Conservation (phyloP, 2,888 invertebrate species). For the Noctua pronuba region DNA sequence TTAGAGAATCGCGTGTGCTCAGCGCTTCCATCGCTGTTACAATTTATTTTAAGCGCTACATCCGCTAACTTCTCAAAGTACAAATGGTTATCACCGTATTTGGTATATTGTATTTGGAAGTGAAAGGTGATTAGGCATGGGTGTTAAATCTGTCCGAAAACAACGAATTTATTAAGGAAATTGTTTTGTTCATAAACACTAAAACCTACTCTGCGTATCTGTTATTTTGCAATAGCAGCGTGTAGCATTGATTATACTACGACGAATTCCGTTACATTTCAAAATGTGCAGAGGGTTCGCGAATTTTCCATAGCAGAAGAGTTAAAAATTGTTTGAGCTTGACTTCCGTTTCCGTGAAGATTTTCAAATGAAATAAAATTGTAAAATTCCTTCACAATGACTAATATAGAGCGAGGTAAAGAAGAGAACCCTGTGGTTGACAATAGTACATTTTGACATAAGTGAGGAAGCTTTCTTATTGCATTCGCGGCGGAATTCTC, state of each 20-base stretch:
- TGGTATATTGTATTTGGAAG: constrained; percentile 50
- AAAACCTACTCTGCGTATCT: background rate
- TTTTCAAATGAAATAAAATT: background rate
- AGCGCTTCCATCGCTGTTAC: constrained; percentile 55
- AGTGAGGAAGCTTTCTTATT: too few species aligned
- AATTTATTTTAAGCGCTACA: constrained; percentile 51
- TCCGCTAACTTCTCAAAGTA: constrained; percentile 52
- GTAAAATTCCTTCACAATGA: background rate
- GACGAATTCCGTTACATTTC: background rate
- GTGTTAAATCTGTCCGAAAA: constrained; percentile 47
- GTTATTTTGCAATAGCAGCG: background rate
- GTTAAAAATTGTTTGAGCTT: background rate
- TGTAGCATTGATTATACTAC: background rate
- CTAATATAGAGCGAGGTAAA: background rate
- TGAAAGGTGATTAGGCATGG: constrained; percentile 39
- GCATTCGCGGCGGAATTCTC: too few species aligned
- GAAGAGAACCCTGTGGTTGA: background rate
- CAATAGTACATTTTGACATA: too few species aligned
- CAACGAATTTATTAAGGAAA: constrained; percentile 47
- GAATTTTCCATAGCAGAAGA: background rate
- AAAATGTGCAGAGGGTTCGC: background rate
- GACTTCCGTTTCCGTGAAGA: background rate
- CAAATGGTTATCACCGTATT: constrained; percentile 53
- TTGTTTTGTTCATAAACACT: constrained; percentile 39
- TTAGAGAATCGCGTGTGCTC: constrained; percentile 61